Percentiles rank a stretch among this genome's conserved stretches.
These are phyloP conservation scores for Dipodomys stephensi DNA, from an alignment of 2,113 vertebrate genomes.

Conservation along the genomic window DNA sequence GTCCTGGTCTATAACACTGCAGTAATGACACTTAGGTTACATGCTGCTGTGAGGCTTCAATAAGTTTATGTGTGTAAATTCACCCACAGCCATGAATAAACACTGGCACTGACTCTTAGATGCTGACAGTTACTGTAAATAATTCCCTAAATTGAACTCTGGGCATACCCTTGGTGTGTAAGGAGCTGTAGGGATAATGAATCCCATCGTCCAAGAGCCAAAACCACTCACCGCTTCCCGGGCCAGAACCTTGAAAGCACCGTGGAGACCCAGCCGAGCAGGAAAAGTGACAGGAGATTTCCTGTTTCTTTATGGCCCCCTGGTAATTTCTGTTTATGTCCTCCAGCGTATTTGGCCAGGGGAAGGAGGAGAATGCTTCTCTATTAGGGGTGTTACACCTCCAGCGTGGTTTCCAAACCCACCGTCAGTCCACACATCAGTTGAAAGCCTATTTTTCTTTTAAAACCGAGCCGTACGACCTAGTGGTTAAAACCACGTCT, in stretches of 20 bases:
- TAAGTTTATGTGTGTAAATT: neutral
- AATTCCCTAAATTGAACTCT: conserved; percentile 15
- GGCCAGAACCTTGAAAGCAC: neutral
- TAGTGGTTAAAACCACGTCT: conserved; percentile 45
- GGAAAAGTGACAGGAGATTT: conserved; percentile 1
- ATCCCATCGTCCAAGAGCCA: neutral
- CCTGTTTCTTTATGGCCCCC: neutral
- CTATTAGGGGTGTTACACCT: neutral
- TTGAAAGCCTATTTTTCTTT: conserved; percentile 50
- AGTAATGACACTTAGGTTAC: neutral
- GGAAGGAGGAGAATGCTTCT: neutral
- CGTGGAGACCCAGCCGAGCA: neutral
- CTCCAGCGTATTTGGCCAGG: neutral
- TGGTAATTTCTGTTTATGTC: neutral
- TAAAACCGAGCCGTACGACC: conserved; percentile 49
- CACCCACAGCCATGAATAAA: conserved; percentile 6
- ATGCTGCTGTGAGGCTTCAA: conserved; percentile 6
- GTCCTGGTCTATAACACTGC: neutral
- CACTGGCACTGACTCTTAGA: conserved; percentile 38
- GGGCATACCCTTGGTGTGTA: neutral
- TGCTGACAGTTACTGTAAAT: neutral
- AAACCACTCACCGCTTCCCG: neutral
- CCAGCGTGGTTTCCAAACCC: conserved; percentile 12
- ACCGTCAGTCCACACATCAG: conserved; percentile 20
- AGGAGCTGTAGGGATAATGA: conserved; percentile 4